Evolutionary conservation across 1,140 invertebrate genomes (phyloP).

Genomic region (Marisa cornuarietis): DNA sequence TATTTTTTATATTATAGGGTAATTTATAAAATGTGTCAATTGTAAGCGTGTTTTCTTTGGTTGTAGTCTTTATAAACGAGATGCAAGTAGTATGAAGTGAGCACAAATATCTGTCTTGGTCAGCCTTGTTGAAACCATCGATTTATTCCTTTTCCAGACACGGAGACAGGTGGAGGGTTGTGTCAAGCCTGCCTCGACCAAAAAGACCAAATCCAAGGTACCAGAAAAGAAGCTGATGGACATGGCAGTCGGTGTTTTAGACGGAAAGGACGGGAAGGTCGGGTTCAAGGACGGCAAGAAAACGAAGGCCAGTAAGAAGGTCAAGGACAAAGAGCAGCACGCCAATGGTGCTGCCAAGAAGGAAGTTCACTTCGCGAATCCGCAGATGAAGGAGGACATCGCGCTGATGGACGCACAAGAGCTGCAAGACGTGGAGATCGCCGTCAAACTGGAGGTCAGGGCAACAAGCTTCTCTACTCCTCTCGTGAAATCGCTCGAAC

Average conservation of each 20-base stretch:
- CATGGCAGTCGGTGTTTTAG: not conserved
- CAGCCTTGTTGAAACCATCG: too few species aligned
- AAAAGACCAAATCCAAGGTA: constrained; percentile 23
- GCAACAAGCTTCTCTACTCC: too few species aligned
- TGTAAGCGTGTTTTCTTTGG: too few species aligned
- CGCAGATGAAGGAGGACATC: constrained; percentile 48
- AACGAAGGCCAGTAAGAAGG: constrained; percentile 41
- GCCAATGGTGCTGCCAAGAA: constrained; percentile 39
- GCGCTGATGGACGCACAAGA: constrained; percentile 48
- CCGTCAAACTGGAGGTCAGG: constrained; percentile 45
- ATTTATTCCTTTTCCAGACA: constrained; percentile 3
- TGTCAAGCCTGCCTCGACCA: constrained; percentile 29
- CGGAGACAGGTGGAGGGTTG: constrained; percentile 25
- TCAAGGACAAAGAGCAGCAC: constrained; percentile 38
- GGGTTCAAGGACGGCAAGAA: constrained; percentile 25
- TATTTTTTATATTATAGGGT: too few species aligned
- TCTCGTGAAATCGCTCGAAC: too few species aligned
- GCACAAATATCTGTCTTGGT: too few species aligned
- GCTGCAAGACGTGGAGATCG: constrained; percentile 38
- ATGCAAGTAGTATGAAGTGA: too few species aligned
- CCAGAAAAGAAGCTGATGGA: constrained; percentile 31
- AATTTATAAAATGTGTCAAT: too few species aligned
- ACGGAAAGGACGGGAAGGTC: constrained; percentile 25
- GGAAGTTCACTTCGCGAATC: constrained; percentile 48
- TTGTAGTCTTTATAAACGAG: too few species aligned